Conservation (phyloP, 2,888 invertebrate species). For the Willowsia nigromaculata region DNA sequence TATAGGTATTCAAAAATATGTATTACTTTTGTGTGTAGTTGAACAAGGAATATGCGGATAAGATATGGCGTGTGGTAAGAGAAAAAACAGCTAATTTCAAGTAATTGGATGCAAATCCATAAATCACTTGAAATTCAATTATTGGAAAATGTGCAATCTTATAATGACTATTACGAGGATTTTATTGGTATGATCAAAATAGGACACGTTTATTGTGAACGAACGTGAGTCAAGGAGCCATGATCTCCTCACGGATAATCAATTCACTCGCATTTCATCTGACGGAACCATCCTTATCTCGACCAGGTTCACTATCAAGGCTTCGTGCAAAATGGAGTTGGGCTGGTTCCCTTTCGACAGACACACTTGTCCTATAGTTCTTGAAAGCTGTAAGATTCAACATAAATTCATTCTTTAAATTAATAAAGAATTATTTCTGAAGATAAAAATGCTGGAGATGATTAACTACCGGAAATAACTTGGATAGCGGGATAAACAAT, state of each 20-base stretch:
- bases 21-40: slow-evolving; percentile 21
- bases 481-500: background rate
- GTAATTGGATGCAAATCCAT: background rate
- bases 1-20: background rate
- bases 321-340: slow-evolving; percentile 97
- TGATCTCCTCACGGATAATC: slow-evolving; percentile 41
- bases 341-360: slow-evolving; percentile 98
- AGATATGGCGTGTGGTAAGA: slow-evolving; percentile 57
- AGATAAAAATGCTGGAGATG: background rate
- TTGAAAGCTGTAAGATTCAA: slow-evolving; percentile 99
- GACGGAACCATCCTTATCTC: slow-evolving; percentile 67
- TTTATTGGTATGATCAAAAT: too few relatives aligned
- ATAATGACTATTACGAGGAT: too few relatives aligned
- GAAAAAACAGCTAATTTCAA: background rate
- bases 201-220: slow-evolving; percentile 67
- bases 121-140: too few relatives aligned
- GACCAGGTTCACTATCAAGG: slow-evolving; percentile 89
- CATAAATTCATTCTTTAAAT: too few relatives aligned
- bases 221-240: slow-evolving; percentile 54
- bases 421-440: too few relatives aligned
- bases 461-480: background rate
- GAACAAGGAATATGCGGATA: slow-evolving; percentile 29
- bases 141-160: too few relatives aligned
- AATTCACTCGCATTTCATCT: slow-evolving; percentile 39
- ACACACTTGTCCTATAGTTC: slow-evolving; percentile 95